These are phyloP conservation scores for Phalangium opilio DNA, from an alignment of 2,888 invertebrate genomes.

Conservation along the genomic window DNA sequence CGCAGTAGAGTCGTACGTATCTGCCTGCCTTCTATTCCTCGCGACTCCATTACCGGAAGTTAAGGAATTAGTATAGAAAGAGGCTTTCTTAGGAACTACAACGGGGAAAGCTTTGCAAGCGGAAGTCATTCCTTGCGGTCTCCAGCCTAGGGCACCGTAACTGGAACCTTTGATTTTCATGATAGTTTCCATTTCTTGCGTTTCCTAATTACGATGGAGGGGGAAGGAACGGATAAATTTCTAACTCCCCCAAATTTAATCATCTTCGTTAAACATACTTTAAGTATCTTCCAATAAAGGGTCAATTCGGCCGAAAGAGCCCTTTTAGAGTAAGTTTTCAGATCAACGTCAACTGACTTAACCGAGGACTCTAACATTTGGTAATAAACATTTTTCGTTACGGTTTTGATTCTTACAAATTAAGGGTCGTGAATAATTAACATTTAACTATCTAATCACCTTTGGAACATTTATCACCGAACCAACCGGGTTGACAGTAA, in stretches of 20 bases:
- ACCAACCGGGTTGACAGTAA: conserved; percentile 78
- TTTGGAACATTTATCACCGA: conserved; percentile 66
- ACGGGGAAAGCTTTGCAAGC: conserved; percentile 66
- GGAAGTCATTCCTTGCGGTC: conserved; percentile 48
- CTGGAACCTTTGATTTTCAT: conserved; percentile 74
- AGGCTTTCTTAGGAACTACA: conserved; percentile 27
- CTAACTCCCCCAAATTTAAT: not conserved
- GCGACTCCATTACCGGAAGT: no score
- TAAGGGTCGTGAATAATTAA: not conserved
- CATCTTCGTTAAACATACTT: conserved; percentile 37
- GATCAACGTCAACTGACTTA: conserved; percentile 54
- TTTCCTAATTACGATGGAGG: conserved; percentile 35
- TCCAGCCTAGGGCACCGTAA: conserved; percentile 84
- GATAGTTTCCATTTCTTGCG: conserved; percentile 67
- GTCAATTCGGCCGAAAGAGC: conserved; percentile 56
- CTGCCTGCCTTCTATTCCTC: conserved; percentile 11
- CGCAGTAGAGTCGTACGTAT: not conserved
- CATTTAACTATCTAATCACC: conserved; percentile 39
- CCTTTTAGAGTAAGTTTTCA: conserved; percentile 50
- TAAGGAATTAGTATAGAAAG: no score
- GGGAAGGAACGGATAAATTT: not conserved
- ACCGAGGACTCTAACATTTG: conserved; percentile 50
- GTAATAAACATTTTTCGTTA: conserved; percentile 8
- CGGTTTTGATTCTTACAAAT: not conserved
- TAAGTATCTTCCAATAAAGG: conserved; percentile 69